These are phyloP conservation scores for Prochilodus magdalenae DNA, from an alignment of 2,113 vertebrate genomes.

Conservation along the genomic window DNA sequence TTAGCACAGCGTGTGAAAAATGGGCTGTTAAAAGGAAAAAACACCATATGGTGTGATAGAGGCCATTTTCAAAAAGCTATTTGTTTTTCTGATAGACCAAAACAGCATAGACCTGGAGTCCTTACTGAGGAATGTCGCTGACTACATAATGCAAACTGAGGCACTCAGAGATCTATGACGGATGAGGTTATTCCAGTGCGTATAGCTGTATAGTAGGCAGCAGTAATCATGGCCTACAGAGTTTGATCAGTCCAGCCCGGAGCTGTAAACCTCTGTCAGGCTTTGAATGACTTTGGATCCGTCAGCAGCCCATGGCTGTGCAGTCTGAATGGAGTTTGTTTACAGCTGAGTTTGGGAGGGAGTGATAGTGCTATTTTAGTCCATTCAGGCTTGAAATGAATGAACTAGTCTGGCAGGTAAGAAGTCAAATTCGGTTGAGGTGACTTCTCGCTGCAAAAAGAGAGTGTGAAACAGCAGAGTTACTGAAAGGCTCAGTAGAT, in stretches of 20 bases:
- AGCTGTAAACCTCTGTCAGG: not conserved
- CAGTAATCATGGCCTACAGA: not conserved
- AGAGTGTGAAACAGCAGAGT: not conserved
- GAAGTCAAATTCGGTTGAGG: not conserved
- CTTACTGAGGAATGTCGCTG: no score
- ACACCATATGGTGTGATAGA: no score
- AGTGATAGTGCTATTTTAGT: slow-evolving; percentile 23
- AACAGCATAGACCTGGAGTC: no score
- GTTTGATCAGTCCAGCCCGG: not conserved
- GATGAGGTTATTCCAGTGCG: not conserved
- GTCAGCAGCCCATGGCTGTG: not conserved
- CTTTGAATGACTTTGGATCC: not conserved
- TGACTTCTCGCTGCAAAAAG: not conserved
- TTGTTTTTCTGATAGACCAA: no score
- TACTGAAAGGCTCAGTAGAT: slow-evolving; percentile 8
- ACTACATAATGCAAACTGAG: not conserved
- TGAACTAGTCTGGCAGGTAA: not conserved
- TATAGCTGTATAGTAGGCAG: not conserved
- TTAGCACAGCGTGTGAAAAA: no score
- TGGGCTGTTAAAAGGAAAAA: no score
- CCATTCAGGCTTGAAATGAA: slow-evolving; percentile 51
- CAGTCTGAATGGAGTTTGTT: not conserved
- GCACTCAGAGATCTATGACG: not conserved
- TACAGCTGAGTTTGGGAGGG: slow-evolving; percentile 24
- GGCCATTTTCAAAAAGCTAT: no score